These are phyloP conservation scores for Sogatella furcifera DNA, from an alignment of 1,140 invertebrate species.

Conservation along the genomic window DNA sequence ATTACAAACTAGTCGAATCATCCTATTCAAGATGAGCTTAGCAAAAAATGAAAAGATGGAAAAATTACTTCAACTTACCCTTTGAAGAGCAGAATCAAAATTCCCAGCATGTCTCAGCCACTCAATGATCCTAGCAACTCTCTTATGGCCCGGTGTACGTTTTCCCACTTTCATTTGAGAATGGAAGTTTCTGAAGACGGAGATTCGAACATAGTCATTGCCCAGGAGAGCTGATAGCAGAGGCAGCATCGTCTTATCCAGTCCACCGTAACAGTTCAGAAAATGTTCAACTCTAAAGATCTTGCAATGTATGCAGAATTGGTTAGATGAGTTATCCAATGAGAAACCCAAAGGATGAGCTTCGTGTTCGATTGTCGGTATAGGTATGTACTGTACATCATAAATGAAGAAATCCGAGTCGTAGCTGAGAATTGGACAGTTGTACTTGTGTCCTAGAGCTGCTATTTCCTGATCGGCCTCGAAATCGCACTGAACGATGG, in stretches of 20 bases:
- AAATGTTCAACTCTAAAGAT: slow-evolving; percentile 62
- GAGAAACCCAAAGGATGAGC: slow-evolving; percentile 12
- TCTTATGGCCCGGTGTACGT: slow-evolving; percentile 41
- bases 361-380: slow-evolving; percentile 46
- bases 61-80: slow-evolving; percentile 26
- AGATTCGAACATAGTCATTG: slow-evolving; percentile 72
- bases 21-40: too few species aligned
- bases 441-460: slow-evolving; percentile 55
- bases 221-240: slow-evolving; percentile 70
- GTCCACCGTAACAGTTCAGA: slow-evolving; percentile 47
- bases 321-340: slow-evolving; percentile 2
- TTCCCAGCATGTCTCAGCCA: slow-evolving; percentile 60
- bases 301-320: slow-evolving; percentile 44
- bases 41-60: background rate
- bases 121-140: slow-evolving; percentile 51
- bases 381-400: slow-evolving; percentile 69
- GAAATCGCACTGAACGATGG: slow-evolving; percentile 59
- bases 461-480: slow-evolving; percentile 82
- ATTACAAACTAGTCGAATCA: too few species aligned
- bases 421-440: slow-evolving; percentile 75
- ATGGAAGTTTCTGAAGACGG: slow-evolving; percentile 58
- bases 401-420: slow-evolving; percentile 90
- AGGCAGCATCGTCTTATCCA: slow-evolving; percentile 55
- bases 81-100: slow-evolving; percentile 52
- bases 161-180: slow-evolving; percentile 46